Conservation (phyloP, 2,888 invertebrate genomes). For the Catonia carolina region DNA sequence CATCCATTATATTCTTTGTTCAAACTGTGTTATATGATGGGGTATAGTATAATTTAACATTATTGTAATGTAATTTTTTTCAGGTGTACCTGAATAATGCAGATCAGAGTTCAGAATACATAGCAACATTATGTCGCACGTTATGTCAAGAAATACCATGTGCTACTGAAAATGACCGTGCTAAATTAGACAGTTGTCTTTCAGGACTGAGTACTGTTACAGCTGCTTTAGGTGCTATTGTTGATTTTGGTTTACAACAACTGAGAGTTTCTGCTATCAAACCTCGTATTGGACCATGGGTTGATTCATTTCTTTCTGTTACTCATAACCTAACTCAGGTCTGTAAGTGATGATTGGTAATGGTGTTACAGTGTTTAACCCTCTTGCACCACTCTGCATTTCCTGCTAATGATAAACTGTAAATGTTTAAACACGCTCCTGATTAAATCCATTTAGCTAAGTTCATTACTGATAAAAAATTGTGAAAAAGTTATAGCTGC, state of each 20-base stretch:
- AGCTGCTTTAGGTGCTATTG: slow-evolving; percentile 54
- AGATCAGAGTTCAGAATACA: slow-evolving; percentile 84
- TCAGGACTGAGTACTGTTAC: slow-evolving; percentile 53
- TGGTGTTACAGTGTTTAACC: slow-evolving; percentile 65
- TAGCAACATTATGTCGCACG: slow-evolving; percentile 74
- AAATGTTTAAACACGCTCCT: too few relatives aligned
- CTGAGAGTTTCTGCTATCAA: slow-evolving; percentile 73
- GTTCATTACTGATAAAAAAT: too few relatives aligned
- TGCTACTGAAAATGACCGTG: slow-evolving; percentile 54
- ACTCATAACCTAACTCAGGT: slow-evolving; percentile 78
- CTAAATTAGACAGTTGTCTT: slow-evolving; percentile 66
- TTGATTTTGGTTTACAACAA: slow-evolving; percentile 75
- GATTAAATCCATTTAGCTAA: too few relatives aligned
- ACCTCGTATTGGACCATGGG: slow-evolving; percentile 74
- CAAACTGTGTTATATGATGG: too few relatives aligned
- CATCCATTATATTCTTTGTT: too few relatives aligned
- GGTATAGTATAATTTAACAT: too few relatives aligned
- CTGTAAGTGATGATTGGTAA: slow-evolving; percentile 59
- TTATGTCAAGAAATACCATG: slow-evolving; percentile 63
- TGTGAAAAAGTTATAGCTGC: too few relatives aligned
- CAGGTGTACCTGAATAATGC: slow-evolving; percentile 66
- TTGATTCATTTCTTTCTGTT: slow-evolving; percentile 69
- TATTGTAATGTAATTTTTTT: too few relatives aligned
- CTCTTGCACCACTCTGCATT: too few relatives aligned
- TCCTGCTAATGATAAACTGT: slow-evolving; percentile 44